Evolutionary conservation across 2,888 invertebrate species (phyloP), one percentile per base, ranked within the genome.

Genomic region (Steromphala cineraria): DNA sequence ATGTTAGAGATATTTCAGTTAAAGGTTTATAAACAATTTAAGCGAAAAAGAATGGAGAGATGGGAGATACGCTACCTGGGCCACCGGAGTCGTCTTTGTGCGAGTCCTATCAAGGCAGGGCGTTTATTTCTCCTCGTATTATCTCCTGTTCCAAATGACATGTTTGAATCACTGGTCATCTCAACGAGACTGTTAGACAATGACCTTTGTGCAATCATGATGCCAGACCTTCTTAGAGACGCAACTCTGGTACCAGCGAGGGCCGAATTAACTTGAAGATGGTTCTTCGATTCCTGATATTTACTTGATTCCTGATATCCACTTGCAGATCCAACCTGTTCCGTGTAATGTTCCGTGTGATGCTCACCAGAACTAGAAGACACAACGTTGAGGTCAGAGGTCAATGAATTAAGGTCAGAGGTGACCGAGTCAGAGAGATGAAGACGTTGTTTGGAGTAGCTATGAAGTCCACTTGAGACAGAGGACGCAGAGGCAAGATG

Each of bases 121-220:
- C 36, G 75, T 52, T 75, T 62, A 28, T 28, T 21, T 75, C 75
- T 53, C 19, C 36, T 46, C 19, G 53, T 28, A 21, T 13, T 75
- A 52, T 62, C 62, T 5, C 62, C 62, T 62, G 21, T 53, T 13
- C 53, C 53, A 52, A 52, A 46, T 24, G 24, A 53, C 46, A 75
- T n/a, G 52, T 75, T 75, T 40, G 53, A 75, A 52, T 75, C 36
- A 15, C 77, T 77, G 19, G 77, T 55, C 77, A 77, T 77, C 56
- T 77, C 77, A 7, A 77, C 77, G 21, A 75, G 52, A 19, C 40
- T 75, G 31, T 77, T 77, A 19, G 77, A 77, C 55, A 77, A 31
- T n/a, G 77, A 77, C 24, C 77, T 53, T n/a, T 77, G 77, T 7
- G 77, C 77, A 36, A 77, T 55, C 77, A 77, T 77, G 19, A 55